phyloP scores from a whole-genome alignment of 1,140 invertebrate genomes.

The Calephelis virginiensis region DNA sequence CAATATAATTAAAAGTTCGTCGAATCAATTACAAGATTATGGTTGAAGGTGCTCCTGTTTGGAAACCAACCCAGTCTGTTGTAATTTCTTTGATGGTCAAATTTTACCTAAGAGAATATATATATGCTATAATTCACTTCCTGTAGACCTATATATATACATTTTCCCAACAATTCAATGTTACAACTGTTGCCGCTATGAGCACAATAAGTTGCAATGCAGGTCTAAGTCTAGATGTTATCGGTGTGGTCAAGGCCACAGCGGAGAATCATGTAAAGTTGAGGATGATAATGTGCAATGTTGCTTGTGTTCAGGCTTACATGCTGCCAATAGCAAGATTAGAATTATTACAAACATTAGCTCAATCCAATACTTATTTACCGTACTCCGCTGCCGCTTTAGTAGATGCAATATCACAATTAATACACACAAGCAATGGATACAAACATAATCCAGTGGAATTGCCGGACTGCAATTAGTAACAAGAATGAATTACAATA shows the following conservation, averaged over 20 bases:
- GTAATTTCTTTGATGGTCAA: not conserved
- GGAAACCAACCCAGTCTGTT: slow-evolving; percentile 8
- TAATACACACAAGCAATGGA: not conserved
- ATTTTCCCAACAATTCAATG: not conserved
- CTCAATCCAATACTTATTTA: not conserved
- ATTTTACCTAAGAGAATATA: too few species aligned
- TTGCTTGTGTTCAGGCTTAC: not conserved
- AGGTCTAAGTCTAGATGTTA: not conserved
- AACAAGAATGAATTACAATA: not conserved
- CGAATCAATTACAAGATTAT: slow-evolving; percentile 22
- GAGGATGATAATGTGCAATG: not conserved
- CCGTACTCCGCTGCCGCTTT: not conserved
- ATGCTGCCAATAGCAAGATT: not conserved
- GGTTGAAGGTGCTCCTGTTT: not conserved
- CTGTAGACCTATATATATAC: slow-evolving; percentile 1
- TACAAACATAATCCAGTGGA: slow-evolving; percentile 1
- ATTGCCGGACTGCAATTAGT: not conserved
- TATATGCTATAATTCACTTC: not conserved
- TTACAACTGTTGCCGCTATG: slow-evolving; percentile 2
- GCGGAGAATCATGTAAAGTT: not conserved
- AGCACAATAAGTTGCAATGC: not conserved
- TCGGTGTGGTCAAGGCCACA: not conserved
- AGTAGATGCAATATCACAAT: not conserved
- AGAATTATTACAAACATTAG: slow-evolving; percentile 9
- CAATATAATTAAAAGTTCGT: slow-evolving; percentile 22